These are phyloP conservation scores for Eupithecia exiguata DNA, from an alignment of 2,888 invertebrate genomes.

Conservation along the genomic window DNA sequence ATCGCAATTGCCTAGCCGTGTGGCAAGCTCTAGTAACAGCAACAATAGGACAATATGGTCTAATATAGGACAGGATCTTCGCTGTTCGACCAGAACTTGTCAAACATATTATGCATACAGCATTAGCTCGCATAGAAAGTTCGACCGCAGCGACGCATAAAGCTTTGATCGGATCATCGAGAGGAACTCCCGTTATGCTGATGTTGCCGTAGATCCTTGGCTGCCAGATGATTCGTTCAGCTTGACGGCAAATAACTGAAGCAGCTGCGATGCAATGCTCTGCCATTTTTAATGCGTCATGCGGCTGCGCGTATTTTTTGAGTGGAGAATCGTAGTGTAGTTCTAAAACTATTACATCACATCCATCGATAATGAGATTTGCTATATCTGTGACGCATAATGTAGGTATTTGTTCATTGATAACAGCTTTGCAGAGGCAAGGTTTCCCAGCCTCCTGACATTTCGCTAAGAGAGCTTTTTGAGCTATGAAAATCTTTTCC, in stretches of 20 bases:
- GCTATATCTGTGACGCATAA: slow-evolving; percentile 94
- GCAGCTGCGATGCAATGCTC: slow-evolving; percentile 89
- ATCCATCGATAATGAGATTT: slow-evolving; percentile 94
- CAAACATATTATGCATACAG: slow-evolving; percentile 87
- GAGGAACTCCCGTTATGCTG: slow-evolving; percentile 82
- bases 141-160: slow-evolving; percentile 73
- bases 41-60: slow-evolving; percentile 89
- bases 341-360: slow-evolving; percentile 93
- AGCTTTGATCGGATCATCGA: slow-evolving; percentile 82
- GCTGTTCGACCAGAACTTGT: slow-evolving; percentile 90
- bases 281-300: slow-evolving; percentile 71
- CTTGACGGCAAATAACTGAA: slow-evolving; percentile 91
- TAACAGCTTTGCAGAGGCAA: slow-evolving; percentile 93
- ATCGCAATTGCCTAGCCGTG: slow-evolving; percentile 85
- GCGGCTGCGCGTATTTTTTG: slow-evolving; percentile 63
- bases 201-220: slow-evolving; percentile 90
- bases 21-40: slow-evolving; percentile 88
- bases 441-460: slow-evolving; percentile 94
- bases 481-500: slow-evolving; percentile 93
- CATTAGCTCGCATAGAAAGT: slow-evolving; percentile 67
- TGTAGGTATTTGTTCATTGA: slow-evolving; percentile 92
- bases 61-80: slow-evolving; percentile 86
- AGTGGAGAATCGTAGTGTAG: slow-evolving; percentile 77
- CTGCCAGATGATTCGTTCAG: slow-evolving; percentile 93
- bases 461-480: slow-evolving; percentile 93